phyloP scores from a whole-genome alignment of 2,113 vertebrate species.

The Chauna torquata region DNA sequence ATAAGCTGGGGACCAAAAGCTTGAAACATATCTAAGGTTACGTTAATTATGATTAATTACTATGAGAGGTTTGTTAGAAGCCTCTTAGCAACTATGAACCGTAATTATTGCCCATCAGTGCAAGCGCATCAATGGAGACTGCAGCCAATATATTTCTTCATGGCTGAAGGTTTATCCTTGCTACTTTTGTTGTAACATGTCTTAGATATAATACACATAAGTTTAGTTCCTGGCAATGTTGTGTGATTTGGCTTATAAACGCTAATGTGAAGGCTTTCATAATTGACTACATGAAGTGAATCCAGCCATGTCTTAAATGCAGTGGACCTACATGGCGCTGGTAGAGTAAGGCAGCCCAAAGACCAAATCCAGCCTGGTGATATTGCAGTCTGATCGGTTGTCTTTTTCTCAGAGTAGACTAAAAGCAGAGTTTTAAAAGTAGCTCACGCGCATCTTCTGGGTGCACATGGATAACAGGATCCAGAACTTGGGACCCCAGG shows the following conservation, averaged over 20 bases:
- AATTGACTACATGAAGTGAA: neutral
- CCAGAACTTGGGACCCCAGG: neutral
- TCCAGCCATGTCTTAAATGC: rapidly evolving
- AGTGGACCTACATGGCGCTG: neutral
- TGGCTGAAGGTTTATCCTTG: neutral
- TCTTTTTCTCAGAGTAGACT: neutral
- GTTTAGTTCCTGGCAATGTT: neutral
- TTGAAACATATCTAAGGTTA: constrained; percentile 61
- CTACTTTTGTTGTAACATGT: neutral
- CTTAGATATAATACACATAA: neutral
- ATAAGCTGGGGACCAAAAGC: constrained; percentile 51
- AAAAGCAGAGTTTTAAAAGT: neutral
- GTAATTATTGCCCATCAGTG: constrained; percentile 5
- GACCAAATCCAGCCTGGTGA: neutral
- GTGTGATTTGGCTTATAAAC: neutral
- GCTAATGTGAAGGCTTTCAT: neutral
- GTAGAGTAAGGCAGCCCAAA: neutral
- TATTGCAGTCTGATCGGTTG: neutral
- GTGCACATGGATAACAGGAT: rapidly evolving
- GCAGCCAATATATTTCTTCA: neutral
- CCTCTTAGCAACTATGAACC: constrained; percentile 45
- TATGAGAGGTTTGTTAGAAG: constrained; percentile 41
- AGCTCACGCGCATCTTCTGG: rapidly evolving
- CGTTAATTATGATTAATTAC: constrained; percentile 73
- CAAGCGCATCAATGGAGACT: neutral